Evolutionary conservation across 2,888 invertebrate species (phyloP), one percentile per base, ranked within the genome.

Genomic region (Anorthoa munda): DNA sequence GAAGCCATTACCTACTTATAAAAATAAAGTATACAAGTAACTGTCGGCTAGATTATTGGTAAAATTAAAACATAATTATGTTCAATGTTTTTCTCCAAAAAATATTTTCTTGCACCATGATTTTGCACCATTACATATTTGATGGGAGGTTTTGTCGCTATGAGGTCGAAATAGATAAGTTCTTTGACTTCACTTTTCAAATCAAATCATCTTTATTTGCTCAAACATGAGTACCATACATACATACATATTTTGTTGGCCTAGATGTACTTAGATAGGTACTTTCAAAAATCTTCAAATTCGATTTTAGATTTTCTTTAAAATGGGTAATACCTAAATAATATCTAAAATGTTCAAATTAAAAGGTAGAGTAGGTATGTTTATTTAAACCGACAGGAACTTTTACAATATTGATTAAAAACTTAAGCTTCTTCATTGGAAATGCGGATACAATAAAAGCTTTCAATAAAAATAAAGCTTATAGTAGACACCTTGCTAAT

Each of bases 361-460:
- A 21, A 53, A 23, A 48, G 39, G 17, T 60, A 46, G 56, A 48
- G 12, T 21, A 70, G 46, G 21, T 23, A n/a, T 70, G 73, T 56
- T 15, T n/a, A 39, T 26, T 26, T 2, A 55, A 53, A 68, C 72
- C 72, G 79, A 76, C 69, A 79, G 75, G 48, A 79, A 76, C 64
- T 51, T 79, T 66, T 12, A 81, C 60, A 71, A 74, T 69, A 68
- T 17, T 15, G 5, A 66, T 18, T 73, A 56, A 68, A 64, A 73
- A 21, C 39, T 18, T 13, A 71, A 75, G 71, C 60, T 72, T 59
- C 7, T 59, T 66, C 73, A 53, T 58, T 75, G 58, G 26, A 60
- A 71, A 72, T 75, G 71, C 68, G 23, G 72, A 81, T 72, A 86
- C 76, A 77, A 68, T 75, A 81, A 75, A 82, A 83, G 79, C 85